A percentile compares a stretch with the other conserved stretches of the same genome.
phyloP scores from a whole-genome alignment of 2,797 vertebrate genomes.

The Macrochelys suwanniensis region DNA sequence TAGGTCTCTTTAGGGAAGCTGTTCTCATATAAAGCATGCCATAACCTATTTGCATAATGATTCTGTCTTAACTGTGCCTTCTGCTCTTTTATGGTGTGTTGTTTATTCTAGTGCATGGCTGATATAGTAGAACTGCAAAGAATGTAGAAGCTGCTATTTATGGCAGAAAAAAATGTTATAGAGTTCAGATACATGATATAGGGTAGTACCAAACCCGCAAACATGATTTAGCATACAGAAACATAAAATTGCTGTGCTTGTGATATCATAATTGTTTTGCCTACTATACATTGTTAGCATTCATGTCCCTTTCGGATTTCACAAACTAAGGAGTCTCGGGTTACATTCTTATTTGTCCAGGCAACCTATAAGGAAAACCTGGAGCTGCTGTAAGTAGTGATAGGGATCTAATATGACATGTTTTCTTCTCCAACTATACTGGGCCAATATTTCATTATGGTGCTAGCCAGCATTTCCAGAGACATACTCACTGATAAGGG shows the following conservation, averaged over 20 bases:
- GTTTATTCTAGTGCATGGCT: slow-evolving; percentile 79
- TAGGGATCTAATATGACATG: not conserved
- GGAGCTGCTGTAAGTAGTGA: not conserved
- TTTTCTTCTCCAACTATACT: not conserved
- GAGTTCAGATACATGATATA: slow-evolving; percentile 61
- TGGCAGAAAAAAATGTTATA: slow-evolving; percentile 67
- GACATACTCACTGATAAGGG: not conserved
- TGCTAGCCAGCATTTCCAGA: not conserved
- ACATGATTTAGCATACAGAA: slow-evolving; percentile 47
- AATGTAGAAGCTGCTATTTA: slow-evolving; percentile 77
- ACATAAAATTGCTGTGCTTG: not conserved
- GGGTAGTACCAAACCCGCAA: slow-evolving; percentile 71
- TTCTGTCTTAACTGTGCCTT: slow-evolving; percentile 83
- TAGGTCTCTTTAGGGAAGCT: slow-evolving; percentile 83
- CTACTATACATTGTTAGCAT: not conserved
- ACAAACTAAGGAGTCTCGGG: not conserved
- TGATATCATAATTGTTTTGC: slow-evolving; percentile 53
- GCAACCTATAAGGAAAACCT: not conserved
- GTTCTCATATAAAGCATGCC: slow-evolving; percentile 83
- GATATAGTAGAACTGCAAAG: slow-evolving; percentile 72
- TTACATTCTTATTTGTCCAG: not conserved
- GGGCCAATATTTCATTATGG: not conserved
- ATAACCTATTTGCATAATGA: slow-evolving; percentile 86
- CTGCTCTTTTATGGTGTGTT: slow-evolving; percentile 83
- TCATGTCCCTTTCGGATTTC: slow-evolving; percentile 22